phyloP scores from a whole-genome alignment of 2,797 vertebrate species.

The Gadopsis marmoratus region DNA sequence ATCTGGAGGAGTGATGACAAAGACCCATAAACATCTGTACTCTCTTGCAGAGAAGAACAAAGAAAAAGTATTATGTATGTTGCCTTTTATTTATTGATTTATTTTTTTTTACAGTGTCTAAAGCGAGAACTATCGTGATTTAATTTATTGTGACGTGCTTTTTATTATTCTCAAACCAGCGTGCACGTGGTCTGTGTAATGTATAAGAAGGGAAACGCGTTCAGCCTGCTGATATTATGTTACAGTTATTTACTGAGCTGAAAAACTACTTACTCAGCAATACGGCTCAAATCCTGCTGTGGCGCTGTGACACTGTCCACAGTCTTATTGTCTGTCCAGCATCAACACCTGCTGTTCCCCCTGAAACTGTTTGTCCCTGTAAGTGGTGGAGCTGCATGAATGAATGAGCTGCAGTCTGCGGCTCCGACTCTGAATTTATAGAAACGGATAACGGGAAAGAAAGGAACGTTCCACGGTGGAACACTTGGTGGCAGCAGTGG shows the following conservation, averaged over 20 bases:
- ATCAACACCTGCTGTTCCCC: background rate
- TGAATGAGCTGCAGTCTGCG: too few species aligned
- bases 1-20: background rate
- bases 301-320: background rate
- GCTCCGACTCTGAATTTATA: conserved; percentile 4
- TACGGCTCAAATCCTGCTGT: background rate
- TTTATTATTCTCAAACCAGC: background rate
- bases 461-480: background rate
- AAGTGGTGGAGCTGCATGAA: background rate
- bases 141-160: background rate
- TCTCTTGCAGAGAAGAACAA: background rate
- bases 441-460: background rate
- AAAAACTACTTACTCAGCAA: background rate
- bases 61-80: background rate
- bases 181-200: background rate
- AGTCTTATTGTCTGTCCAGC: background rate
- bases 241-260: background rate
- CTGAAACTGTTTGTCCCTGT: background rate
- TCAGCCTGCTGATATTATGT: too few species aligned
- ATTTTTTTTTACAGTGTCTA: background rate
- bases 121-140: background rate
- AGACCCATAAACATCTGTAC: too few species aligned
- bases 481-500: conserved; percentile 47
- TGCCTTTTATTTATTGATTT: background rate
- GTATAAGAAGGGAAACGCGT: background rate